A percentile compares a stretch with the other conserved stretches of the same genome.
Conservation (phyloP, 1,140 invertebrate genomes). For the Paramacrobiotus metropolitanus region DNA sequence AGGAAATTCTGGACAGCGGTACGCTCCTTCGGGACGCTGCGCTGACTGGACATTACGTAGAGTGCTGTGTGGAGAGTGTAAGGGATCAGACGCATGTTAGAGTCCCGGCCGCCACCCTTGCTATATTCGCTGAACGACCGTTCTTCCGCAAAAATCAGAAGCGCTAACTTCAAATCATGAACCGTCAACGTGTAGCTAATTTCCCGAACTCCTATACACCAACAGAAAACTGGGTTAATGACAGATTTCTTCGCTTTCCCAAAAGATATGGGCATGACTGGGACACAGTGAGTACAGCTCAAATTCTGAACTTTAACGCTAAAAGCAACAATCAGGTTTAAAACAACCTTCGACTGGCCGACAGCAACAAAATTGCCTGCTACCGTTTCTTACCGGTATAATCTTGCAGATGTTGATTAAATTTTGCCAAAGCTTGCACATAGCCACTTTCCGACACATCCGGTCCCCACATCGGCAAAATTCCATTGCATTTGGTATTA, state of each 20-base stretch:
- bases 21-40: slow-evolving; percentile 19
- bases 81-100: slow-evolving; percentile 85
- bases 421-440: slow-evolving; percentile 19
- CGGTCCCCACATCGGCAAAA: slow-evolving; percentile 84
- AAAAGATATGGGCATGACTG: too few relatives aligned
- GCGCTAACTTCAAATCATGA: slow-evolving; percentile 74
- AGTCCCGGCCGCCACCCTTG: slow-evolving; percentile 70
- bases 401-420: slow-evolving; percentile 19
- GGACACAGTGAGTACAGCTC: too few relatives aligned
- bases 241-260: too few relatives aligned
- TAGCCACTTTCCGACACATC: slow-evolving; percentile 82
- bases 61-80: slow-evolving; percentile 81
- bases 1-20: slow-evolving; percentile 8
- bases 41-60: slow-evolving; percentile 73
- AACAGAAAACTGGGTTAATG: too few relatives aligned
- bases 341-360: too few relatives aligned
- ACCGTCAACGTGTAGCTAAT: slow-evolving; percentile 56
- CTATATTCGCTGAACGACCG: slow-evolving; percentile 90
- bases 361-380: too few relatives aligned
- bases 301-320: too few relatives aligned
- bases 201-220: slow-evolving; percentile 42
- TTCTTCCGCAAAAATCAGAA: slow-evolving; percentile 70
- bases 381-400: too few relatives aligned
- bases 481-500: slow-evolving; percentile 84
- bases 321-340: too few relatives aligned